phyloP scores from a whole-genome alignment of 2,113 vertebrate species.

The Dasyurus viverrinus region DNA sequence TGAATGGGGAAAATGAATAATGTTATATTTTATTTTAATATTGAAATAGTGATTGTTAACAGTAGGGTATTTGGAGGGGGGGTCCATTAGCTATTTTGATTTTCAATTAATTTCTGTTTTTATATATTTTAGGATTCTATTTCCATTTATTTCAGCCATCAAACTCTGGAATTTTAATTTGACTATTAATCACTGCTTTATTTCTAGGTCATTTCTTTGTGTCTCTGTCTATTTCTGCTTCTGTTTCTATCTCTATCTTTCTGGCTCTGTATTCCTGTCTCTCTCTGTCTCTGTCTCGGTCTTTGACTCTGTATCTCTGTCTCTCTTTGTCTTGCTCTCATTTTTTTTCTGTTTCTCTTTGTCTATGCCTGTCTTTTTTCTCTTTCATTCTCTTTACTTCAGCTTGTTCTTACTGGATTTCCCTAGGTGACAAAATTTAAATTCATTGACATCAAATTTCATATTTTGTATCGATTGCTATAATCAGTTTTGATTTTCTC shows the following conservation, averaged over 20 bases:
- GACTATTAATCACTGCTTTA: constrained; percentile 69
- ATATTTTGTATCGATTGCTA: constrained; percentile 53
- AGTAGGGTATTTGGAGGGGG: constrained; percentile 42
- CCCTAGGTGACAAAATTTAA: constrained; percentile 45
- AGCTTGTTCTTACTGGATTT: neutral
- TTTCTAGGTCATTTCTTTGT: constrained; percentile 57
- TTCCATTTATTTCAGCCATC: constrained; percentile 66
- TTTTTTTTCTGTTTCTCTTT: neutral
- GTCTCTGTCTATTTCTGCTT: constrained; percentile 39
- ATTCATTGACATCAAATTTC: constrained; percentile 40
- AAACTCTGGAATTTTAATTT: constrained; percentile 75
- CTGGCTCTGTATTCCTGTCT: neutral
- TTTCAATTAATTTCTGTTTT: constrained; percentile 73
- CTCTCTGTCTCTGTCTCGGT: neutral
- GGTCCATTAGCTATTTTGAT: constrained; percentile 68
- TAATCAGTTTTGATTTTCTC: constrained; percentile 67
- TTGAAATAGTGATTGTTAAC: constrained; percentile 49
- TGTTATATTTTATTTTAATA: constrained; percentile 48
- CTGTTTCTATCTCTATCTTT: neutral
- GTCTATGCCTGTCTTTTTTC: constrained; percentile 33
- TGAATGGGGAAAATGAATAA: constrained; percentile 22
- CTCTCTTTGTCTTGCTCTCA: constrained; percentile 48
- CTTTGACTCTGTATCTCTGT: neutral
- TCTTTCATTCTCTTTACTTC: constrained; percentile 69
- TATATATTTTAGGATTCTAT: constrained; percentile 67